Evolutionary conservation across 2,888 invertebrate genomes (phyloP), one percentile per base, ranked within the genome.

Genomic region (Asteroscopus sphinx): DNA sequence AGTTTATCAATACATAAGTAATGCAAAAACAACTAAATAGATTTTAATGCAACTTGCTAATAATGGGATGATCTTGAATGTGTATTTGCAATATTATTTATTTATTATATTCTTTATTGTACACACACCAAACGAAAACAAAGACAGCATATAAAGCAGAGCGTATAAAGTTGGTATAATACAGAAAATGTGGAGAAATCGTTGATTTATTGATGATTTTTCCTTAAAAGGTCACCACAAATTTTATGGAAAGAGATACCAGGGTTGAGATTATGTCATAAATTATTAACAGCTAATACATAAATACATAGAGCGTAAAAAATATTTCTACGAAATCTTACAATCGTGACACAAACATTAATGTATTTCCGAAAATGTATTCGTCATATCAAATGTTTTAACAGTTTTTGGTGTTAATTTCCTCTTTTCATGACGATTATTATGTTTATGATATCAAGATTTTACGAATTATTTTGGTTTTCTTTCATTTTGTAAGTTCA

Each of bases 21-120:
- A 68, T 37, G 72, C 69, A 78, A 78, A 80, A 78, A 78, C 65
- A n/a, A 42, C 49, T 76, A 78, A 78, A 79, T 76, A 65, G 61
- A 73, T 73, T 76, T 75, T 76, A 77, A 79, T 77, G 74, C 61
- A 69, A 46, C 35, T 33, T 51, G 35, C 40, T 67, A 62, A 70
- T 67, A 52, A 67, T 65, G 60, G 58, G 62, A 72, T 70, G 69
- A 66, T 61, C 51, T 45, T 65, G 56, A 39, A 46, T 69, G 67
- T 56, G 40, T 49, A 46, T 71, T 75, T 55, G 58, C 56, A 42
- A 60, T 55, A 53, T 71, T 59, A 57, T 70, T n/a, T n/a, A n/a
- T n/a, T n/a, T n/a, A n/a, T n/a, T n/a, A n/a, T n/a, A n/a, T n/a
- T n/a, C n/a, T n/a, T n/a, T n/a, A n/a, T n/a, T n/a, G n/a, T n/a